Evolutionary conservation across 1,140 invertebrate species (phyloP).

Genomic region (Drosophila nikananu): DNA sequence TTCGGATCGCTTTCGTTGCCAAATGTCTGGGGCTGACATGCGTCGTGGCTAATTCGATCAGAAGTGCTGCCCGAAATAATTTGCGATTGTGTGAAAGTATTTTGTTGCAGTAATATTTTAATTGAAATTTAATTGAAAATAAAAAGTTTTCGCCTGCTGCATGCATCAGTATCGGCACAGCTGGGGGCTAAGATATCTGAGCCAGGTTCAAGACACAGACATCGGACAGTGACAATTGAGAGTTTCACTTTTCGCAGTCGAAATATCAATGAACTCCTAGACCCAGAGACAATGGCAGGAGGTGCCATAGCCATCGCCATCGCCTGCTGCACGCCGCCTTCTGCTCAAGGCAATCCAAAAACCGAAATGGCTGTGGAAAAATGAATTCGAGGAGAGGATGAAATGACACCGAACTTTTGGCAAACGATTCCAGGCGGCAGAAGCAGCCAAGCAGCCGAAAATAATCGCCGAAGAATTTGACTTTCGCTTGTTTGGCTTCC

Average conservation of each 20-base stretch:
- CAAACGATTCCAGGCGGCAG: conserved; percentile 62
- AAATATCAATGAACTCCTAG: conserved; percentile 58
- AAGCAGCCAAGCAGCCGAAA: conserved; percentile 52
- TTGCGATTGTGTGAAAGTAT: conserved; percentile 77
- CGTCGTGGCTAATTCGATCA: conserved; percentile 75
- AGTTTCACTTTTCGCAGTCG: conserved; percentile 58
- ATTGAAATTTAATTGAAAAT: conserved; percentile 81
- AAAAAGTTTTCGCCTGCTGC: conserved; percentile 63
- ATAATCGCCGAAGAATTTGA: conserved; percentile 82
- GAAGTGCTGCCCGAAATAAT: conserved; percentile 80
- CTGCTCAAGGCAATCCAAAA: conserved; percentile 32
- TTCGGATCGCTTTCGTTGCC: conserved; percentile 70
- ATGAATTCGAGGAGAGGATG: conserved; percentile 30
- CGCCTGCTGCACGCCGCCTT: conserved; percentile 14
- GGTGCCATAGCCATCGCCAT: conserved; percentile 35
- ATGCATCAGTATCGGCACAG: conserved; percentile 29
- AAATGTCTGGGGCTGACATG: conserved; percentile 64
- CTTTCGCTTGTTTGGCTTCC: conserved; percentile 75
- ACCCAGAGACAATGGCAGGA: conserved; percentile 65
- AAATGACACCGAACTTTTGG: conserved; percentile 68
- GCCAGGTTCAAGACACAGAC: conserved; percentile 56
- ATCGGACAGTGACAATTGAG: conserved; percentile 43
- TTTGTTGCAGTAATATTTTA: conserved; percentile 70
- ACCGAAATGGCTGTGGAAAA: conserved; percentile 14
- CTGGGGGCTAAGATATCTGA: conserved; percentile 62